phyloP scores from a whole-genome alignment of 2,797 vertebrate genomes.

The Orientallactaga sibirica region DNA sequence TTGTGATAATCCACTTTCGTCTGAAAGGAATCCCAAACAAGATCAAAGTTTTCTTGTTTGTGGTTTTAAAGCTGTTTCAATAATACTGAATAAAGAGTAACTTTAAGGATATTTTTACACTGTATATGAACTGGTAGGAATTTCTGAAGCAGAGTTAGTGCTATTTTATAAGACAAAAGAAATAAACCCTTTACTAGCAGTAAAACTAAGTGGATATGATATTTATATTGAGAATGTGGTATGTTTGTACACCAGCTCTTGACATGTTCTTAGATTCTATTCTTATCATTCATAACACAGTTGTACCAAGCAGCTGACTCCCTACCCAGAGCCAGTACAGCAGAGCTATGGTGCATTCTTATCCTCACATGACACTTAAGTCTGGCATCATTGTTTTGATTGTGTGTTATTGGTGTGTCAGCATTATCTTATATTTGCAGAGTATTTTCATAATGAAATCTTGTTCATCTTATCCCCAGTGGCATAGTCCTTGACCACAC shows the following conservation, averaged over 20 bases:
- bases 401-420: neutral
- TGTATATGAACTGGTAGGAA: neutral
- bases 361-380: neutral
- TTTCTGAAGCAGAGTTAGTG: neutral
- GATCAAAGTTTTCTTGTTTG: neutral
- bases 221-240: neutral
- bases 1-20: neutral
- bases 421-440: neutral
- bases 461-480: neutral
- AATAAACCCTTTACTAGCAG: neutral
- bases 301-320: neutral
- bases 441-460: neutral
- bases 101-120: neutral
- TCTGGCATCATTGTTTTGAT: neutral
- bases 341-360: neutral
- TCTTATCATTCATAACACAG: neutral
- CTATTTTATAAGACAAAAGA: neutral
- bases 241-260: neutral
- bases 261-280: neutral
- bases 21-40: neutral
- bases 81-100: neutral
- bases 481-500: neutral
- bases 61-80: neutral
- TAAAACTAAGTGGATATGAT: neutral
- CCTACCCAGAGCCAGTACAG: fast-evolving